A percentile compares a stretch with the other conserved stretches of the same genome.
Evolutionary conservation across 2,797 vertebrate genomes (phyloP).

Genomic region (Cynopterus sphinx): DNA sequence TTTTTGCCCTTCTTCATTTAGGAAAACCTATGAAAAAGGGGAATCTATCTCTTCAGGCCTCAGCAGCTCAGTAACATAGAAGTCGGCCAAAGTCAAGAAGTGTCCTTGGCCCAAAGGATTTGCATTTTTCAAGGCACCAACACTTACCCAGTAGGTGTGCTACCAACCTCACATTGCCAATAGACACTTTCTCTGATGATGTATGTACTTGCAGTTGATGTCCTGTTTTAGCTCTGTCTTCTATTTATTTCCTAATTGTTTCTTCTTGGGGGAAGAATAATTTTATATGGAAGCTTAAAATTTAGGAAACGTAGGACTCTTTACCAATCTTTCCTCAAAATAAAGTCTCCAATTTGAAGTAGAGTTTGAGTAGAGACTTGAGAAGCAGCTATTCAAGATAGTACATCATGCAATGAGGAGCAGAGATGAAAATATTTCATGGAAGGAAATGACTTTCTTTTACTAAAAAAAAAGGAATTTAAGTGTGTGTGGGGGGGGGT

Average conservation of each 20-base stretch:
- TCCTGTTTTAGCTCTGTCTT: background rate
- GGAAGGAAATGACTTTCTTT: background rate
- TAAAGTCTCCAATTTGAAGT: background rate
- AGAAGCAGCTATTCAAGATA: background rate
- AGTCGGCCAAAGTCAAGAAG: background rate
- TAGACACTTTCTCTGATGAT: background rate
- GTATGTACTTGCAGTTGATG: background rate
- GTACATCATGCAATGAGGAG: background rate
- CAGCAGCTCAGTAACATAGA: background rate
- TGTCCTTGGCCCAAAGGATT: background rate
- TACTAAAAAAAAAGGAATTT: background rate
- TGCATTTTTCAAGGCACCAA: background rate
- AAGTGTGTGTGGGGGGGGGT: too few relatives aligned
- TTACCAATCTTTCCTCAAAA: background rate
- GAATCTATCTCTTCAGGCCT: background rate
- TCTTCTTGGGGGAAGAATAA: background rate
- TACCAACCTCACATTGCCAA: background rate
- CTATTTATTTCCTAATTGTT: background rate
- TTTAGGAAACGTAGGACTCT: background rate
- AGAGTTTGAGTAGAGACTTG: background rate
- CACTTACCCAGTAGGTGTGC: background rate
- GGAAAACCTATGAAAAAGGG: background rate
- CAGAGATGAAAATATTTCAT: background rate
- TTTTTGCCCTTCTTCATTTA: constrained; percentile 22
- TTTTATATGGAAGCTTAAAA: background rate